Base-by-base conservation (phyloP, 92 coral and sea anemone genomes). In the Phenganax subtilis region DNA sequence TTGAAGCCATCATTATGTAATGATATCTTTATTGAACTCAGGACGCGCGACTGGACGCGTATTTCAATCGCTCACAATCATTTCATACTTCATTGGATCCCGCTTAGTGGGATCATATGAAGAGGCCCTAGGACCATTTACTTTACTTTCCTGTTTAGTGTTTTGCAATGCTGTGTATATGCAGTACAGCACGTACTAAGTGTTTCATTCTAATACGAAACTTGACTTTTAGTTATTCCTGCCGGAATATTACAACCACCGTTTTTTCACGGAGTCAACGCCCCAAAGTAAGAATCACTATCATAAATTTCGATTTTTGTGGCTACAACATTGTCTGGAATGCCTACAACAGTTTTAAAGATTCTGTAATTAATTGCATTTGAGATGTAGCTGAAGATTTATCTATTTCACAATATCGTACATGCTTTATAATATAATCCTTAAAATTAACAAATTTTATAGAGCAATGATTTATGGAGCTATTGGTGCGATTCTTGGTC, bases 401-500 rank as follows among this genome's bases (percentile, higher is more conserved):
- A 64, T 25, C 67, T 61, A 15, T 61, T 61, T 17, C 20, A 17
- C 25, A 20, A 20, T 20, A 15, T 30, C 2, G 10, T 66, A 27
- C 47, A 30, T 37, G 47, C 3, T 37, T 37, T 37, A 37, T 37
- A 37, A 37, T 37, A 5, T 37, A 37, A 37, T 37, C 47, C 47
- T 37, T 37, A 37, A 37, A 37, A 37, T 37, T 37, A 37, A 37
- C 47, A 37, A 37, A 37, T 37, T 57, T 76, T 79, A 30, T 83
- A 94, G 98, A 66, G 82, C 98, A 16, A 84, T 94, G 67, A 88
- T 93, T 57, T 94, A 92, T 80, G 98, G 98, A 11, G 98, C 98
- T 52, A 92, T 94, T 83, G 98, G 98, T 53, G 93, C 98, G n/a
- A 92, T 94, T 67, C 97, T 94, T 60, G 98, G 98, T 10, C 98